Percentiles rank a stretch among this genome's conserved stretches.
Evolutionary conservation across 1,140 invertebrate species (phyloP).

Genomic region (Cherax destructor): DNA sequence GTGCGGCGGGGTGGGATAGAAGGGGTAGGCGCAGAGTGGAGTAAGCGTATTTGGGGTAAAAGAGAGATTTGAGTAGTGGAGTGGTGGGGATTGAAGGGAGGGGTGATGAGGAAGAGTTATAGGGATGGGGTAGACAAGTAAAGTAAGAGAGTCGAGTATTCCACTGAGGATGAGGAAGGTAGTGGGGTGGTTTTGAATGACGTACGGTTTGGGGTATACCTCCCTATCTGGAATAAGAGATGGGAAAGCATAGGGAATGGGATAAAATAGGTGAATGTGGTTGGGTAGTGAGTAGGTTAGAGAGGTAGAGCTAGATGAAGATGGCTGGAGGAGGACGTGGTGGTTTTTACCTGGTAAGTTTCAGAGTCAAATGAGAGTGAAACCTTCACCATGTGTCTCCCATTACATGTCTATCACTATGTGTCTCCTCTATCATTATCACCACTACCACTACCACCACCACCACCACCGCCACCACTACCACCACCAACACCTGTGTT

Average conservation of each 20-base stretch:
- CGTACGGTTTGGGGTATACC: too few species aligned
- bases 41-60: not conserved
- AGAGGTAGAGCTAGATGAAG: too few species aligned
- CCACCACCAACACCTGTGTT: too few species aligned
- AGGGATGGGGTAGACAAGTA: not conserved
- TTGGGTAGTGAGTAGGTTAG: not conserved
- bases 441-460: not conserved
- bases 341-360: not conserved
- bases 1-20: not conserved
- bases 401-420: too few species aligned
- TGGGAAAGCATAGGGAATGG: not conserved
- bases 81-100: constrained; percentile 7
- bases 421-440: too few species aligned
- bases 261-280: not conserved
- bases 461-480: not conserved
- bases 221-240: not conserved
- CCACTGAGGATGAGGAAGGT: too few species aligned
- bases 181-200: too few species aligned
- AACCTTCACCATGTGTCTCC: too few species aligned
- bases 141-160: not conserved
- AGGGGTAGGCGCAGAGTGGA: not conserved
- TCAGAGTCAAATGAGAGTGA: not conserved
- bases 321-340: too few species aligned
- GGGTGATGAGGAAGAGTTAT: not conserved
- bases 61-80: not conserved